Evolutionary conservation across 2,888 invertebrate species (phyloP).

Genomic region (Rotaria magnacalcarata): DNA sequence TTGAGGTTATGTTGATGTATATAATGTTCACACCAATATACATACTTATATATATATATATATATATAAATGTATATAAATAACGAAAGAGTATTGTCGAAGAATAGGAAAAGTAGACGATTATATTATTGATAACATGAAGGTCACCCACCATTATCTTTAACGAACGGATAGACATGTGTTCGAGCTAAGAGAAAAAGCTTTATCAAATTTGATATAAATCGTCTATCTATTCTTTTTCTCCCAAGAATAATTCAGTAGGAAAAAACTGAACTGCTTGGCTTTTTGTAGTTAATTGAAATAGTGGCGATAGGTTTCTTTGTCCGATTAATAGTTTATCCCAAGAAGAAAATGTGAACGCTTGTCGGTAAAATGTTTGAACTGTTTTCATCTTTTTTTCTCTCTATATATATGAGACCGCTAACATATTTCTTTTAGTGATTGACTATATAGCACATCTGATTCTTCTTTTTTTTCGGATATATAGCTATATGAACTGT

Average conservation of each 20-base stretch:
- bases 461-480: not conserved
- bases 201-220: slow-evolving; percentile 11
- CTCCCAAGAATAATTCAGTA: not conserved
- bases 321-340: not conserved
- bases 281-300: not conserved
- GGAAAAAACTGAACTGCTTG: not conserved
- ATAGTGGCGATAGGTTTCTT: not conserved
- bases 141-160: slow-evolving; percentile 21
- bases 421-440: not conserved
- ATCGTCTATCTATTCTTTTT: not conserved
- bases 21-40: not conserved
- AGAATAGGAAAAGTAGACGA: not conserved
- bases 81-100: not conserved
- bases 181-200: not conserved
- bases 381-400: not conserved
- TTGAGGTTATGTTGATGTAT: not conserved
- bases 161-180: slow-evolving; percentile 7
- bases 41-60: not conserved
- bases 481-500: not conserved
- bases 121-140: slow-evolving; percentile 12
- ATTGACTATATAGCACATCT: slow-evolving; percentile 29
- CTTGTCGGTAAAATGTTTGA: not conserved
- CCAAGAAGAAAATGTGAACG: not conserved
- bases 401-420: not conserved
- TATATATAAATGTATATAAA: not conserved